A percentile compares a stretch with the other conserved stretches of the same genome.
Evolutionary conservation across 2,797 vertebrate genomes (phyloP).

Genomic region (Psittacula derbiana): DNA sequence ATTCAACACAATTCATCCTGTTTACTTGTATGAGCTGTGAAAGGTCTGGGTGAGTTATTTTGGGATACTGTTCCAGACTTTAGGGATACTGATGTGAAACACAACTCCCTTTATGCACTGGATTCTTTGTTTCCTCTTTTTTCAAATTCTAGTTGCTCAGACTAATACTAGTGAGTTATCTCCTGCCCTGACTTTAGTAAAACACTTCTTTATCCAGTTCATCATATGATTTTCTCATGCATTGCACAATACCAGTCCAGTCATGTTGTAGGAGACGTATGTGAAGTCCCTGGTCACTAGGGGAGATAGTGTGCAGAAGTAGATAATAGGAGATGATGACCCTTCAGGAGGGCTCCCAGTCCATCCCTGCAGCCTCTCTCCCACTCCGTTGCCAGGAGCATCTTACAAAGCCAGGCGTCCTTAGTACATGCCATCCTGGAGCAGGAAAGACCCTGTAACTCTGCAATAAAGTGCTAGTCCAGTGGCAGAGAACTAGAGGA

Average conservation of each 20-base stretch:
- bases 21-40: constrained; percentile 11
- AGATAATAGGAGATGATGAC: not conserved
- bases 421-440: not conserved
- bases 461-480: not conserved
- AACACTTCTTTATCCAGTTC: not conserved
- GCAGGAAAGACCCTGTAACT: not conserved
- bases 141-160: not conserved
- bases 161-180: not conserved
- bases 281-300: not conserved
- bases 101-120: not conserved
- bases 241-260: accelerated
- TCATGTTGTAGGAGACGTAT: accelerated
- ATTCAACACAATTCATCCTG: constrained; percentile 52
- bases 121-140: not conserved
- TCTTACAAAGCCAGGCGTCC: accelerated
- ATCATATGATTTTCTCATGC: not conserved
- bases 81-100: not conserved
- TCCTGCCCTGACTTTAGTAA: not conserved
- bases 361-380: not conserved
- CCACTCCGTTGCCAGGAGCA: not conserved
- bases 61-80: not conserved
- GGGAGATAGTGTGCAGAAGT: not conserved
- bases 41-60: constrained; percentile 13
- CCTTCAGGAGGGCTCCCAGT: not conserved
- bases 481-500: not conserved